Percentiles rank a stretch among this genome's conserved stretches.
These are phyloP conservation scores for Lagocephalus sceleratus DNA, from an alignment of 2,797 vertebrate genomes.

Conservation along the genomic window DNA sequence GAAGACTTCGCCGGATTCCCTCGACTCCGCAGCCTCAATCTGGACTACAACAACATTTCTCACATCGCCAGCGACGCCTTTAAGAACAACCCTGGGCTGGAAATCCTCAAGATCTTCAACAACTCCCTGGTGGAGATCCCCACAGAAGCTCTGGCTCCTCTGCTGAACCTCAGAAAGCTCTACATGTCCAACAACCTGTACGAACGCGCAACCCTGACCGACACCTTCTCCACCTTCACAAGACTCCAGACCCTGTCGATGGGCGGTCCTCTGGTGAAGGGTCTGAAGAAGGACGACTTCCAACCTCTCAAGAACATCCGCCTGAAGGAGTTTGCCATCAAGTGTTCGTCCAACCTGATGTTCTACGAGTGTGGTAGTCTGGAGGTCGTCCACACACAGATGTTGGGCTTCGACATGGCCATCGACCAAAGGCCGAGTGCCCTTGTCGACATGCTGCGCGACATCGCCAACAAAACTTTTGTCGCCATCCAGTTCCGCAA, in stretches of 20 bases:
- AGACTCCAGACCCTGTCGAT: slow-evolving; percentile 72
- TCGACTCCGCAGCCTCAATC: slow-evolving; percentile 59
- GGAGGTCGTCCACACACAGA: slow-evolving; percentile 62
- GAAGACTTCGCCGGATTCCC: slow-evolving; percentile 64
- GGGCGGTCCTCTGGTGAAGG: slow-evolving; percentile 75
- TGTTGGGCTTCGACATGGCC: slow-evolving; percentile 79
- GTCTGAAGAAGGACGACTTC: slow-evolving; percentile 72
- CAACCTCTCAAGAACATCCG: slow-evolving; percentile 59
- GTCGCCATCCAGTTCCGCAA: slow-evolving; percentile 79
- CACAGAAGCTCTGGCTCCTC: slow-evolving; percentile 59
- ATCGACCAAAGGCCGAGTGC: slow-evolving; percentile 67
- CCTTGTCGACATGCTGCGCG: slow-evolving; percentile 72
- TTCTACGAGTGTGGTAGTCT: slow-evolving; percentile 80
- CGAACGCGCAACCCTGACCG: slow-evolving; percentile 50
- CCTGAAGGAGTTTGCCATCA: slow-evolving; percentile 77
- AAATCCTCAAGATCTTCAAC: slow-evolving; percentile 80
- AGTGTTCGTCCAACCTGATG: slow-evolving; percentile 72
- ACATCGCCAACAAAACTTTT: slow-evolving; percentile 76
- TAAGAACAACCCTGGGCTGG: slow-evolving; percentile 64
- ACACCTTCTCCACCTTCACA: slow-evolving; percentile 64
- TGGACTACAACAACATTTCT: slow-evolving; percentile 81
- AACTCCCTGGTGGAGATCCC: slow-evolving; percentile 80
- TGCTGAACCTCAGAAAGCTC: slow-evolving; percentile 67
- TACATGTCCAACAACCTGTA: slow-evolving; percentile 84
- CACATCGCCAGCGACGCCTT: slow-evolving; percentile 73